A percentile compares a stretch with the other conserved stretches of the same genome.
phyloP scores from a whole-genome alignment of 2,797 vertebrate species.

The Melanotaenia nigrans region DNA sequence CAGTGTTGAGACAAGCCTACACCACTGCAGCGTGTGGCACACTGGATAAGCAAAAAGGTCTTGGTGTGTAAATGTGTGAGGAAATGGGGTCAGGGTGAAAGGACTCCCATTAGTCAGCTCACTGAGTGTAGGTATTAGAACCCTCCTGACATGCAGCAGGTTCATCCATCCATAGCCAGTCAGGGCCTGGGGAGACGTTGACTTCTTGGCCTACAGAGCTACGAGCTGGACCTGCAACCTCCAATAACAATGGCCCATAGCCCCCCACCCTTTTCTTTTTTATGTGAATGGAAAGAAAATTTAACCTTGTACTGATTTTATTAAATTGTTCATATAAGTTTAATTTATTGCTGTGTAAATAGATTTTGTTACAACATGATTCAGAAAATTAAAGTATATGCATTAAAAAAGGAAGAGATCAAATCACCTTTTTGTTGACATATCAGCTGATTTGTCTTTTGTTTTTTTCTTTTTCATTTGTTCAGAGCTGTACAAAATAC shows the following conservation, averaged over 20 bases:
- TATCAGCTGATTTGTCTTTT: neutral
- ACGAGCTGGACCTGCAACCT: constrained; percentile 45
- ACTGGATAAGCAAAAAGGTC: constrained; percentile 64
- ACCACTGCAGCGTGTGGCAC: constrained; percentile 41
- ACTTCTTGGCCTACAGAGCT: constrained; percentile 63
- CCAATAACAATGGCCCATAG: constrained; percentile 13
- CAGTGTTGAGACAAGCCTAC: constrained; percentile 41
- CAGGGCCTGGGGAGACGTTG: constrained; percentile 63
- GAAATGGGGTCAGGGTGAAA: constrained; percentile 74
- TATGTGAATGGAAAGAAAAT: constrained; percentile 17
- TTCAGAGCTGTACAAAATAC: neutral
- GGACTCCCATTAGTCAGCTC: constrained; percentile 78
- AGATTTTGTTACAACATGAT: neutral
- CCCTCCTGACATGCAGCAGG: constrained; percentile 61
- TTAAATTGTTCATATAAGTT: neutral
- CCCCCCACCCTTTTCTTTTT: neutral
- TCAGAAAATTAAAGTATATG: neutral
- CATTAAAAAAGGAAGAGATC: neutral
- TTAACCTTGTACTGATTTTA: neutral
- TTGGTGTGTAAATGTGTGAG: constrained; percentile 70
- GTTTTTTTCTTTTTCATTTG: constrained; percentile 3
- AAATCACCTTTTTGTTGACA: neutral
- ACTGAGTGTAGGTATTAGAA: constrained; percentile 75
- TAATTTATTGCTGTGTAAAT: neutral
- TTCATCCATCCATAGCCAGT: constrained; percentile 70